Conservation (phyloP, 2,888 invertebrate species). For the Phortica okadai region DNA sequence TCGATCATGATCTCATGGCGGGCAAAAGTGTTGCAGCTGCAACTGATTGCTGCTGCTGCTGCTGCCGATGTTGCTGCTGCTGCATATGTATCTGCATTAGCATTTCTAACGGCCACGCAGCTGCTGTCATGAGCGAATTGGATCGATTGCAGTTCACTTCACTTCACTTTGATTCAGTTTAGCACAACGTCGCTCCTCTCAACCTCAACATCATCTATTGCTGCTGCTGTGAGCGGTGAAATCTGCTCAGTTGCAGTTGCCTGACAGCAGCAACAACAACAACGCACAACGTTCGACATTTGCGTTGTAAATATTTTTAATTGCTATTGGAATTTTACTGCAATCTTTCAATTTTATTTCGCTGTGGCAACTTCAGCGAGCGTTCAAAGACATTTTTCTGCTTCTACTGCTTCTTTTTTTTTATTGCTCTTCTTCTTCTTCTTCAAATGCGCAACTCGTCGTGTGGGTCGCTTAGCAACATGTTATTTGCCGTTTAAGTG, state of each 20-base stretch:
- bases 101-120: conserved; percentile 71
- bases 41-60: conserved; percentile 29
- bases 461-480: conserved; percentile 52
- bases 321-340: conserved; percentile 63
- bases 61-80: not conserved
- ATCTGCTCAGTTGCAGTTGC: conserved; percentile 36
- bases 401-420: too few relatives aligned
- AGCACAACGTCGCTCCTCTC: not conserved
- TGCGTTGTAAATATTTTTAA: conserved; percentile 71
- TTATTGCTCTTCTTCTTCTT: not conserved
- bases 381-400: too few relatives aligned
- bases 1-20: not conserved
- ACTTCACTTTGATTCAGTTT: not conserved
- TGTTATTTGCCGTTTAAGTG: conserved; percentile 54
- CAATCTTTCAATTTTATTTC: conserved; percentile 55
- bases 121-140: conserved; percentile 54
- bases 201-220: conserved; percentile 17
- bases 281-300: conserved; percentile 46
- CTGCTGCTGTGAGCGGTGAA: conserved; percentile 40
- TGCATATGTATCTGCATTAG: conserved; percentile 53
- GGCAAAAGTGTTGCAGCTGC: conserved; percentile 39
- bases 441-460: conserved; percentile 28
- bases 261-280: conserved; percentile 7
- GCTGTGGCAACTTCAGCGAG: not conserved
- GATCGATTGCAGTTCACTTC: conserved; percentile 44